Conservation (phyloP, 1,140 invertebrate genomes). For the Epicauta chinensis region DNA sequence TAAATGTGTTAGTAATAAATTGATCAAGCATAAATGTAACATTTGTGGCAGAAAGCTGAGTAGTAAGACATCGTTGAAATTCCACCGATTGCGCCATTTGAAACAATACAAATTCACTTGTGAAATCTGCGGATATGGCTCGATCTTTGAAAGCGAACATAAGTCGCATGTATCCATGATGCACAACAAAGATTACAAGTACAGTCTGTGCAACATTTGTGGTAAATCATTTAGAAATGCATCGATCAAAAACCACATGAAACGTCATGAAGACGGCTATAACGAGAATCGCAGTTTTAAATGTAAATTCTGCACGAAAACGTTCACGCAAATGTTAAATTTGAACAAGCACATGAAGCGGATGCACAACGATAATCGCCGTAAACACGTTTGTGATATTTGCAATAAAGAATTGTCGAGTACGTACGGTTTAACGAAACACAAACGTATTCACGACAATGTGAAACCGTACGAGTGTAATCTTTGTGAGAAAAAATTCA, state of each 20-base stretch:
- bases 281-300: neutral
- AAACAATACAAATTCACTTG: slow-evolving; percentile 42
- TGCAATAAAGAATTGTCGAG: slow-evolving; percentile 29
- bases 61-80: slow-evolving; percentile 56
- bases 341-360: neutral
- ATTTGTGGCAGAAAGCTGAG: slow-evolving; percentile 55
- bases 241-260: slow-evolving; percentile 23
- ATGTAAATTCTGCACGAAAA: slow-evolving; percentile 1
- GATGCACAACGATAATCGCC: no score
- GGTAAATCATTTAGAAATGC: slow-evolving; percentile 28
- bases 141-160: slow-evolving; percentile 33
- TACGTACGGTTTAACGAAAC: slow-evolving; percentile 24
- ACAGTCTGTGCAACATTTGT: slow-evolving; percentile 30
- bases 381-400: slow-evolving; percentile 7
- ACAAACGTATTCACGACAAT: slow-evolving; percentile 22
- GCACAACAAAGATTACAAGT: slow-evolving; percentile 5
- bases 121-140: slow-evolving; percentile 30
- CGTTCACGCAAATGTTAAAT: slow-evolving; percentile 2
- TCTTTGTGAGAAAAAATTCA: slow-evolving; percentile 50
- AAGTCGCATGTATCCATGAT: slow-evolving; percentile 30
- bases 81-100: slow-evolving; percentile 57
- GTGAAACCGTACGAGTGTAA: slow-evolving; percentile 51
- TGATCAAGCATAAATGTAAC: slow-evolving; percentile 35
- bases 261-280: neutral
- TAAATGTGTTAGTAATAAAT: slow-evolving; percentile 37